phyloP scores from a whole-genome alignment of 2,797 vertebrate species.

The Synaphobranchus kaupii region DNA sequence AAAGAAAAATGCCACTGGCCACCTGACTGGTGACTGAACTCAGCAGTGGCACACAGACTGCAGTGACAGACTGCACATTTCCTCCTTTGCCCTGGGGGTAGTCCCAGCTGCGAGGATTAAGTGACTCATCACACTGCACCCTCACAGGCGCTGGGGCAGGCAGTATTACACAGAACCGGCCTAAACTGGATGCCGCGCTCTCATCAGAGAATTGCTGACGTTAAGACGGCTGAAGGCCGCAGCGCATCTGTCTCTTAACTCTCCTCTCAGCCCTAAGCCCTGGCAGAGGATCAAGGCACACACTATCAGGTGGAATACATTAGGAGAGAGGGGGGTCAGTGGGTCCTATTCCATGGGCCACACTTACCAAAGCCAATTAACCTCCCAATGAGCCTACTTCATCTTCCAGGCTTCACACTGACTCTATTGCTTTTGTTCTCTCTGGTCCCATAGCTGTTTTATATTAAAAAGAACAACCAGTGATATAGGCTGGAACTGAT shows the following conservation, averaged over 20 bases:
- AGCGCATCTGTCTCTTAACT: constrained; percentile 46
- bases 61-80: constrained; percentile 47
- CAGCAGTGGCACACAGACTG: constrained; percentile 39
- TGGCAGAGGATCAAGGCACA: constrained; percentile 26
- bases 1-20: not conserved
- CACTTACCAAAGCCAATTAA: constrained; percentile 17
- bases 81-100: constrained; percentile 40
- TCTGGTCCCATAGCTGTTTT: not conserved
- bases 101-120: constrained; percentile 58
- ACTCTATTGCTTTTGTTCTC: not conserved
- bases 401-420: not conserved
- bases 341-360: constrained; percentile 18
- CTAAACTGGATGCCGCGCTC: constrained; percentile 51
- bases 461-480: not conserved
- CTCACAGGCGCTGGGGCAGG: constrained; percentile 46
- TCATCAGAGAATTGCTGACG: constrained; percentile 41
- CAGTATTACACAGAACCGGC: constrained; percentile 61
- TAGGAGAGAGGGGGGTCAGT: constrained; percentile 38
- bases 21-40: not conserved
- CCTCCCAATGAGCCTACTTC: not conserved
- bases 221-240: constrained; percentile 32
- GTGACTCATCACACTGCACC: constrained; percentile 53
- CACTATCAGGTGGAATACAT: constrained; percentile 53
- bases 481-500: not conserved
- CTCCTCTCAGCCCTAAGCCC: constrained; percentile 39